These are phyloP conservation scores for Coregonus clupeaformis DNA, from an alignment of 2,113 vertebrate species.

Conservation along the genomic window DNA sequence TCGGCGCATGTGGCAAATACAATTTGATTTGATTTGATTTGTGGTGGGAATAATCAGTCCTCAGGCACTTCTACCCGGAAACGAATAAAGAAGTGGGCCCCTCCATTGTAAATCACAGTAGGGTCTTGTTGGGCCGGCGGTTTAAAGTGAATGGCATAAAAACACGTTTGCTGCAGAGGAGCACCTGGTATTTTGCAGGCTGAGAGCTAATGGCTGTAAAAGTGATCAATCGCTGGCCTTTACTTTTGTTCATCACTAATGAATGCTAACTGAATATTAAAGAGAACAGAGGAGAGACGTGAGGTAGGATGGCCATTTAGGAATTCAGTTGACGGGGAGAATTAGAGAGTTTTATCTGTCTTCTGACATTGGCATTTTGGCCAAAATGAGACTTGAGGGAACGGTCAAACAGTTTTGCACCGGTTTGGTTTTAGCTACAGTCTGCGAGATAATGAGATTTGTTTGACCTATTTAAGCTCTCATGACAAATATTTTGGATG, in stretches of 20 bases:
- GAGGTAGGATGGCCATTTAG: too few species aligned
- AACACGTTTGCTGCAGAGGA: too few species aligned
- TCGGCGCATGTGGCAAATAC: too few species aligned
- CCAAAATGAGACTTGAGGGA: too few species aligned
- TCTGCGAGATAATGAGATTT: not conserved
- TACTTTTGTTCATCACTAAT: not conserved
- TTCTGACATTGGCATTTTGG: too few species aligned
- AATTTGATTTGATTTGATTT: too few species aligned
- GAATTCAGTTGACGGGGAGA: too few species aligned
- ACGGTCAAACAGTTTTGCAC: not conserved
- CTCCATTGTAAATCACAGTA: conserved; percentile 48
- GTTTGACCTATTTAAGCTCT: too few species aligned
- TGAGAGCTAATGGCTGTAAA: conserved; percentile 18
- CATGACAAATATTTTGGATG: too few species aligned
- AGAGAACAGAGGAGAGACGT: not conserved
- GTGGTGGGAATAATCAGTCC: conserved; percentile 4
- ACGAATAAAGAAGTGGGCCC: conserved; percentile 47
- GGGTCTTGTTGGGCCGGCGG: conserved; percentile 43
- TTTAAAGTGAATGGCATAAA: conserved; percentile 36
- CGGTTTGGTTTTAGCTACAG: not conserved
- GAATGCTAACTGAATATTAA: not conserved
- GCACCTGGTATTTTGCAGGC: too few species aligned
- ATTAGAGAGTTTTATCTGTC: too few species aligned
- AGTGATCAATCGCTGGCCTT: conserved; percentile 16
- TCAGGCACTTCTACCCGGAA: conserved; percentile 44